Percentiles rank a stretch among this genome's conserved stretches.
Evolutionary conservation across 1,140 invertebrate genomes (phyloP).

Genomic region (Solenopsis fugax): DNA sequence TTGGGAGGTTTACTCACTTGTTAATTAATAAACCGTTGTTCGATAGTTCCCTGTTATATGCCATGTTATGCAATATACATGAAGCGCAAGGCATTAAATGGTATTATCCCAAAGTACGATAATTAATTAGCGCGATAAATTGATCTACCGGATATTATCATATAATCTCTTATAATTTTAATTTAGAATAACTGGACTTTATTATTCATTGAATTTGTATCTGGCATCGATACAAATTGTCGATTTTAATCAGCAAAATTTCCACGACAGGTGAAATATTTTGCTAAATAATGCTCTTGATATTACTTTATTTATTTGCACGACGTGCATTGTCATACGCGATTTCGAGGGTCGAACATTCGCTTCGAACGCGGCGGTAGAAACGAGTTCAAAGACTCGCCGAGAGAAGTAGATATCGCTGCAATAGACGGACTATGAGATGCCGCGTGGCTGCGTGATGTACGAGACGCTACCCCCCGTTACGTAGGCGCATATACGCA

Average conservation of each 20-base stretch:
- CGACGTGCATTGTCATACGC: not conserved
- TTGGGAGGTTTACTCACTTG: conserved; percentile 25
- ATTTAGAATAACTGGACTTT: conserved; percentile 3
- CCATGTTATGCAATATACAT: conserved; percentile 20
- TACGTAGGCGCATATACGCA: conserved; percentile 44
- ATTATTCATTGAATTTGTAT: conserved; percentile 9
- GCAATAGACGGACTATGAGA: conserved; percentile 12
- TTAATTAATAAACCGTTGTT: conserved; percentile 51
- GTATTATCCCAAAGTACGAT: conserved; percentile 38
- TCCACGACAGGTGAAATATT: not conserved
- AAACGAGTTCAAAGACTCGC: not conserved
- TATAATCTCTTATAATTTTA: conserved; percentile 43
- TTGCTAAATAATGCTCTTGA: not conserved
- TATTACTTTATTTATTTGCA: not conserved
- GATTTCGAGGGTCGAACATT: not conserved
- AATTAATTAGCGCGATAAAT: conserved; percentile 44
- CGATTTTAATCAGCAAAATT: conserved; percentile 15
- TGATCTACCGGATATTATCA: conserved; percentile 22
- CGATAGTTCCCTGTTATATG: conserved; percentile 28
- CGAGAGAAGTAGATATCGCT: not conserved
- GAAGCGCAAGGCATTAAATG: conserved; percentile 20
- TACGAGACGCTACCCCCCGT: conserved; percentile 51
- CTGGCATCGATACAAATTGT: not conserved
- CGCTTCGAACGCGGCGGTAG: no score
- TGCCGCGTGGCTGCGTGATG: conserved; percentile 31